A percentile compares a stretch with the other conserved stretches of the same genome.
These are phyloP conservation scores for Apotomis betuletana DNA, from an alignment of 2,888 invertebrate genomes.

Conservation along the genomic window DNA sequence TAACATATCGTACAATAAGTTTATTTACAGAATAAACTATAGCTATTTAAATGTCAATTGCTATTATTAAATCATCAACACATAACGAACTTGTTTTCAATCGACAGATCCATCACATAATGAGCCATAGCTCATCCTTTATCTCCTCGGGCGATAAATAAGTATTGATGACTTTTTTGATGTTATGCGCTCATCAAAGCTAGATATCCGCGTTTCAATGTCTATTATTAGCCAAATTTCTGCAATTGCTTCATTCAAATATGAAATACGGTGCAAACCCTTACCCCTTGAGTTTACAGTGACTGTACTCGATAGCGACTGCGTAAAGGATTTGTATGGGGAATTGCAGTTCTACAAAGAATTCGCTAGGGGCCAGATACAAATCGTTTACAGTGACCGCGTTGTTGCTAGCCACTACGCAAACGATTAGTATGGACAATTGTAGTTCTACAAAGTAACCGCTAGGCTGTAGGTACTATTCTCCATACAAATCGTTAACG, in stretches of 20 bases:
- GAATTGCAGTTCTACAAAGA: no score
- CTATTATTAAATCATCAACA: conserved; percentile 33
- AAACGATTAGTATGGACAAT: no score
- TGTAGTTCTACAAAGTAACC: no score
- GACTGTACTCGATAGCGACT: no score
- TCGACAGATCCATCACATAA: conserved; percentile 20
- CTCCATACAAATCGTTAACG: no score
- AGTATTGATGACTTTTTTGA: conserved; percentile 7
- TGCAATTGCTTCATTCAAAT: neutral
- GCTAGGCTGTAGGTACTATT: no score
- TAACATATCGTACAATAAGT: neutral
- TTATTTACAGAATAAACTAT: conserved; percentile 11
- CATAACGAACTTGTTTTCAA: conserved; percentile 8
- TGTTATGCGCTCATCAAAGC: conserved; percentile 5
- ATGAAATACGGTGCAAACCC: no score
- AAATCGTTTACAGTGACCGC: no score
- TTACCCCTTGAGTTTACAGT: no score
- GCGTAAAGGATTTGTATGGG: no score
- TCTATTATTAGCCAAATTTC: neutral
- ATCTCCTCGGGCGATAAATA: conserved; percentile 1
- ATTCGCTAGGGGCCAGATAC: no score
- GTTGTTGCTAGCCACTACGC: no score
- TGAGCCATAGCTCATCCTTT: conserved; percentile 6
- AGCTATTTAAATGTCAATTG: conserved; percentile 22
- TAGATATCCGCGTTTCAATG: conserved; percentile 7